Conservation (phyloP, 92 coral and sea anemone species). For the Umimayanthus kanabou region DNA sequence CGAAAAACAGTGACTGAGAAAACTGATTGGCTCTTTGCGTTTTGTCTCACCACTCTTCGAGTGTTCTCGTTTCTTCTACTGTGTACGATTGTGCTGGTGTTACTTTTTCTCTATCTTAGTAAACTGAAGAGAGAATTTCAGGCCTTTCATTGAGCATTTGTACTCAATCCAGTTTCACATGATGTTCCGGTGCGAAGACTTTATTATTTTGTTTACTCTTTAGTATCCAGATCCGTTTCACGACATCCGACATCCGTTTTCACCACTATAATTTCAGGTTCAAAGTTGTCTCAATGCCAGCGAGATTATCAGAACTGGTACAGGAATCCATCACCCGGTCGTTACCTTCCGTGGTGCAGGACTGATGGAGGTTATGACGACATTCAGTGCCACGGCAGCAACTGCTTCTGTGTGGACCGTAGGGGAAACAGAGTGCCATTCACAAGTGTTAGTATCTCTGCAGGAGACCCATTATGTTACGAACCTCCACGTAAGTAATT, state of each 20-base stretch:
- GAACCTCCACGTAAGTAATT: constrained; percentile 23
- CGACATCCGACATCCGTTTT: neutral
- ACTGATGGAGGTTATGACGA: constrained; percentile 71
- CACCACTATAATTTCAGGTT: constrained; percentile 11
- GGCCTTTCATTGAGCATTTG: no score
- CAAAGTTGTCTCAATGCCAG: constrained; percentile 47
- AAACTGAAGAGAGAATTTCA: no score
- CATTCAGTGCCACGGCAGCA: constrained; percentile 71
- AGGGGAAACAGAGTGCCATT: constrained; percentile 54
- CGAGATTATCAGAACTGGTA: constrained; percentile 57
- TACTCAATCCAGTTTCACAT: no score
- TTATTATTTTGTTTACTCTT: no score
- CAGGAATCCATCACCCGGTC: constrained; percentile 65
- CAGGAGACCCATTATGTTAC: constrained; percentile 19
- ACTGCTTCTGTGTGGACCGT: constrained; percentile 77
- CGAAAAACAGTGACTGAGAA: no score
- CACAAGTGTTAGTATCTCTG: constrained; percentile 39
- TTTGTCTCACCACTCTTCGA: no score
- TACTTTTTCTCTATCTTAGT: no score
- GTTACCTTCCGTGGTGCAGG: constrained; percentile 77
- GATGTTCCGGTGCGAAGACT: no score
- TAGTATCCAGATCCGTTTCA: neutral
- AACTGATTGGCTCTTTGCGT: no score
- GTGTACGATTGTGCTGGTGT: no score
- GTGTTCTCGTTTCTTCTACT: no score